phyloP scores from a whole-genome alignment of 1,140 invertebrate species.

The Rhopalosiphum padi region DNA sequence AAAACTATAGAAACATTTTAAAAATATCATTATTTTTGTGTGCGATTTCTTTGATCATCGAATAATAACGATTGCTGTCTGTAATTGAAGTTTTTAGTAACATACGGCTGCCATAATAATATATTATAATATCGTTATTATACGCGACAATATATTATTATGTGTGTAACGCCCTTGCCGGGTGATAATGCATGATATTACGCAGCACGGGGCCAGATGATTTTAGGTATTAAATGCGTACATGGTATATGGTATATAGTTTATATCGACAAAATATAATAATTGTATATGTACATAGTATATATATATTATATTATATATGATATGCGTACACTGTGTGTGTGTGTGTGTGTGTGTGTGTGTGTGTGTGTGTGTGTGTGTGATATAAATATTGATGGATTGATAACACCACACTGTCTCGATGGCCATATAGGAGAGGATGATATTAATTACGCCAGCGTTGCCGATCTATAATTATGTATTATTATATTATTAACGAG shows the following conservation, averaged over 20 bases:
- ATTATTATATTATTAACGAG: not conserved
- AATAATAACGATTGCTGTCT: not conserved
- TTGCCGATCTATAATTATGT: not conserved
- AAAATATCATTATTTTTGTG: not conserved
- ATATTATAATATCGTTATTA: not conserved
- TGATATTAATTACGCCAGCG: not conserved
- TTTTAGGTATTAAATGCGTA: not conserved
- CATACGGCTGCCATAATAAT: not conserved
- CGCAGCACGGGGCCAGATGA: not conserved
- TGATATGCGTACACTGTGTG: not conserved
- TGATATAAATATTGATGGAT: not conserved
- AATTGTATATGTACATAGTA: not conserved
- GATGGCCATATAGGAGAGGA: too few species aligned
- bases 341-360: not conserved
- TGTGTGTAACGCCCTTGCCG: not conserved
- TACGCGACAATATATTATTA: not conserved
- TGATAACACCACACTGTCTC: not conserved
- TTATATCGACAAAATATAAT: not conserved
- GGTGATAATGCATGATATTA: not conserved
- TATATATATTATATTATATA: not conserved
- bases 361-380: not conserved
- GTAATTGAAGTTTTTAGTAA: not conserved
- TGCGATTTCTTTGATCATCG: not conserved
- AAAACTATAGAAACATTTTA: not conserved
- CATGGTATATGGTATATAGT: not conserved